Percentiles rank a stretch among this genome's conserved stretches.
phyloP scores from a whole-genome alignment of 2,113 vertebrate genomes.

The Odontophorus gujanensis region DNA sequence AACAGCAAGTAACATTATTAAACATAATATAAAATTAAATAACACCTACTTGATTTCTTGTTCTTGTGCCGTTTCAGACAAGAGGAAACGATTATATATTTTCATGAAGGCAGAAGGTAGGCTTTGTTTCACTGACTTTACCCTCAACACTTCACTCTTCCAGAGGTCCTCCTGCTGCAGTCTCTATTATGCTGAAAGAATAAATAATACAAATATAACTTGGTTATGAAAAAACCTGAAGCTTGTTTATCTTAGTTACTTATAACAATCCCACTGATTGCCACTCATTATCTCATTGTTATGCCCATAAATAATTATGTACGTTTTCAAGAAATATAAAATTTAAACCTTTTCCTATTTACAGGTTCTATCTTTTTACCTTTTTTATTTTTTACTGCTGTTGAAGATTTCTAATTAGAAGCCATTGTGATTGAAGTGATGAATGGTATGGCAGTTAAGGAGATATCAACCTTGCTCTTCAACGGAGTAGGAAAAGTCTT shows the following conservation, averaged over 20 bases:
- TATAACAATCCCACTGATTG: neutral
- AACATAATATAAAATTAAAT: neutral
- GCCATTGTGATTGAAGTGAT: neutral
- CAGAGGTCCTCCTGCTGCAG: accelerated
- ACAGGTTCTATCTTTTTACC: neutral
- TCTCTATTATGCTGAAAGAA: neutral
- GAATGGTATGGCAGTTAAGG: neutral
- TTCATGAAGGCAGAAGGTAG: neutral
- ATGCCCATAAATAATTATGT: neutral
- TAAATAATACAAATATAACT: neutral
- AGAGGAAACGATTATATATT: accelerated
- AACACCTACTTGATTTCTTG: neutral
- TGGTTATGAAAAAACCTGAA: neutral
- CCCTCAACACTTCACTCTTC: neutral
- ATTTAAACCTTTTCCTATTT: neutral
- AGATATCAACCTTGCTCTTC: neutral
- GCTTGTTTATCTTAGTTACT: neutral
- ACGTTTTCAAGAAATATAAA: neutral
- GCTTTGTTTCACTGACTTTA: neutral
- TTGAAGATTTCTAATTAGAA: neutral
- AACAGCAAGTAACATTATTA: accelerated
- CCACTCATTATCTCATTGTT: no score
- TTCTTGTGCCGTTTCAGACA: neutral
- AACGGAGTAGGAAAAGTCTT: neutral
- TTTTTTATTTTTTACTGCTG: neutral